A percentile compares a stretch with the other conserved stretches of the same genome.
phyloP scores from a whole-genome alignment of 2,797 vertebrate species.

The Galaxias olidus region DNA sequence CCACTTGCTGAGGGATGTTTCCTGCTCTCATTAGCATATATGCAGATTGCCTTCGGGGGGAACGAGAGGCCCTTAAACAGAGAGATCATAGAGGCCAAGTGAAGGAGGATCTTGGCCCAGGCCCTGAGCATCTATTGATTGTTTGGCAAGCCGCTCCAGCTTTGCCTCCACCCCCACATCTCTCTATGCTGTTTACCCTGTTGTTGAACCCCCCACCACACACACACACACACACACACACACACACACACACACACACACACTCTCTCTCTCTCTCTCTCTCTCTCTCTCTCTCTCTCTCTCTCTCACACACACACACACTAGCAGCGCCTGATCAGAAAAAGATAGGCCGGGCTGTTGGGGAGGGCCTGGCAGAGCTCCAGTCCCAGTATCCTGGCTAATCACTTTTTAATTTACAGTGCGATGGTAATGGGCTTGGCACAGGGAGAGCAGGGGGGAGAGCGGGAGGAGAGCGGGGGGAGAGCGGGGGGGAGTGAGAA shows the following conservation, averaged over 20 bases:
- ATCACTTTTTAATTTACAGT: conserved; percentile 78
- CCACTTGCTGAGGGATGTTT: conserved; percentile 56
- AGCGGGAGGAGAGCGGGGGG: conserved; percentile 37
- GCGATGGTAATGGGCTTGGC: conserved; percentile 71
- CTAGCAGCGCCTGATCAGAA: conserved; percentile 20
- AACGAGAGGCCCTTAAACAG: conserved; percentile 64
- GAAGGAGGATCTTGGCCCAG: conserved; percentile 76
- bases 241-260: too few relatives aligned
- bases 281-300: too few relatives aligned
- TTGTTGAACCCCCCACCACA: conserved; percentile 43
- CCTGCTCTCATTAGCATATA: conserved; percentile 65
- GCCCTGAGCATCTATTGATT: conserved; percentile 75
- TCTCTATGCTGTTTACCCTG: conserved; percentile 56
- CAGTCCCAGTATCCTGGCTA: conserved; percentile 61
- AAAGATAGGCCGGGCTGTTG: conserved; percentile 44
- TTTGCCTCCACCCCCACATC: conserved; percentile 48
- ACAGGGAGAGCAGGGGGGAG: conserved; percentile 47
- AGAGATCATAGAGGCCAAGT: conserved; percentile 72
- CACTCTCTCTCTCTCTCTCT: too few relatives aligned
- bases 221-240: too few relatives aligned
- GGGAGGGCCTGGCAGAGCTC: conserved; percentile 19
- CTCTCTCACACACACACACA: too few relatives aligned
- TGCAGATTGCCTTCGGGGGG: conserved; percentile 62
- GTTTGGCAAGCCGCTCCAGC: conserved; percentile 69
- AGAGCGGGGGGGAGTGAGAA: conserved; percentile 18